These are phyloP conservation scores for Indicator indicator DNA, from an alignment of 2,113 vertebrate species.

Conservation along the genomic window DNA sequence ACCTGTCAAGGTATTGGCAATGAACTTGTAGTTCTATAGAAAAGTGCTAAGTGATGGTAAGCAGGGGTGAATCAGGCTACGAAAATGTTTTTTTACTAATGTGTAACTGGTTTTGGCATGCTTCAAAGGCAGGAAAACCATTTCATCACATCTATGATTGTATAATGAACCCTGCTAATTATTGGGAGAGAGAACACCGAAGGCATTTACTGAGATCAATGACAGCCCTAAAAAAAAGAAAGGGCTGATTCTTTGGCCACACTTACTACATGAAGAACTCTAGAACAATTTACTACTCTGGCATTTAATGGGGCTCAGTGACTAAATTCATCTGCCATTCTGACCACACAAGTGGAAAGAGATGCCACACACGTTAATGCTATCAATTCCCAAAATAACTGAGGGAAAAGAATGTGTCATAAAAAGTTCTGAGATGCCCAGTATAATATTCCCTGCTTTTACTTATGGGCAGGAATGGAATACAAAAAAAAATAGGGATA, in stretches of 20 bases:
- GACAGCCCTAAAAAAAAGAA: neutral
- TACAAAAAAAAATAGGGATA: neutral
- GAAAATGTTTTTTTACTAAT: constrained; percentile 39
- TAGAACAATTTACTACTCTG: neutral
- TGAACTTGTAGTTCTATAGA: constrained; percentile 1
- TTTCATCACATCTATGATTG: neutral
- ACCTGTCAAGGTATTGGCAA: constrained; percentile 10
- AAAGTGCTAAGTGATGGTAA: constrained; percentile 22
- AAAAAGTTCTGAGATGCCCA: neutral
- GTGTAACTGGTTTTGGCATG: constrained; percentile 1
- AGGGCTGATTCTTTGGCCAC: neutral
- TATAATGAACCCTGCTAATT: constrained; percentile 12
- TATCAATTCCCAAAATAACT: neutral
- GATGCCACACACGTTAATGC: neutral
- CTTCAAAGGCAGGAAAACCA: neutral
- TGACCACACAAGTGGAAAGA: neutral
- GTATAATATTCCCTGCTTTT: neutral
- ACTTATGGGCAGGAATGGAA: neutral
- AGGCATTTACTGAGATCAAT: neutral
- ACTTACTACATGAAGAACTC: neutral
- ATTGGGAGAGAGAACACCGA: neutral
- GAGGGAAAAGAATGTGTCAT: neutral
- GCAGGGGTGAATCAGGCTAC: constrained; percentile 34
- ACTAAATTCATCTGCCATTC: neutral
- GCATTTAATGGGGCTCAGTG: neutral